Evolutionary conservation across 2,797 vertebrate genomes (phyloP), one percentile per base, ranked within the genome.

Genomic region (Erethizon dorsatum): DNA sequence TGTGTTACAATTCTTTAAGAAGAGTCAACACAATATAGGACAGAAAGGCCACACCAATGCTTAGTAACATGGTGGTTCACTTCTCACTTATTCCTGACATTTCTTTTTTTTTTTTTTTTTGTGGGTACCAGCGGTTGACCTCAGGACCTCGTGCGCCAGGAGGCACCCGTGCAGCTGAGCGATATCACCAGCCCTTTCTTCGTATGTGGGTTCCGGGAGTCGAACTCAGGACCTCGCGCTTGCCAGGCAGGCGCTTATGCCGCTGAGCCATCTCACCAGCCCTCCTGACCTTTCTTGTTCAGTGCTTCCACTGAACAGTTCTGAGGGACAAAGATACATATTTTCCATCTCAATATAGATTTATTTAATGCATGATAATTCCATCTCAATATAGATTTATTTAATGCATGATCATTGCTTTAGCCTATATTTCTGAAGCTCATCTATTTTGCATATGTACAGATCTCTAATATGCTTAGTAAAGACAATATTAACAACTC

Each of bases 331-430:
- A 78, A 61, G 24, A 45, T 47, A 71, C 24, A 18, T 50, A 45
- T 2, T 73, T 45, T 73, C 71, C 71, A 73, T 24, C 54, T 87
- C 33, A 28, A n/a, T 77, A n/a, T 57, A 57, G 17, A 50, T 89
- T 95, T 75, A 52, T 77, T 80, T 84, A 84, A 75, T 88, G 37
- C 33, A 41, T 83, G 77, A 47, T 88, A n/a, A 77, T 61, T 91
- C 61, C 61, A 63, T 63, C 13, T 63, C 65, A 67, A n/a, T 67
- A n/a, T n/a, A 67, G 33, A 57, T 89, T 95, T 75, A 57, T 77
- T 71, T 82, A 83, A 69, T 88, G 41, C 15, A 33, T 83, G 65
- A 50, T 83, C 37, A 61, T 71, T 90, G 18, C 22, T 90, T 59
- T 57, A 78, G 37, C 52, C 37, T 52, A 14, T 5, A 6, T 93